Evolutionary conservation across 2,888 invertebrate species (phyloP).

Genomic region (Alentia gelatinosa): DNA sequence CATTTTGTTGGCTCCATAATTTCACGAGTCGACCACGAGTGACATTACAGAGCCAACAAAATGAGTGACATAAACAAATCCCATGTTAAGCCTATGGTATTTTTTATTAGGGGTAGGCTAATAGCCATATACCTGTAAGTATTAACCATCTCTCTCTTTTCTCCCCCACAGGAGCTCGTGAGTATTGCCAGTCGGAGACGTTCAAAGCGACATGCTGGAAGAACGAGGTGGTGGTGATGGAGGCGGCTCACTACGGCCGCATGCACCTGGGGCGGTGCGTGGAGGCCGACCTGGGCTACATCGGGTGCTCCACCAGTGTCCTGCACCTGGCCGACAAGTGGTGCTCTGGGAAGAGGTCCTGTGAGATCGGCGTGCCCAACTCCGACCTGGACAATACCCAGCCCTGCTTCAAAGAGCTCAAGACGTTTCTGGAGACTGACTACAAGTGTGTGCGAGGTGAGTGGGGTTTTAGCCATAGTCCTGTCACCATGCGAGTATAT

Average conservation of each 20-base stretch:
- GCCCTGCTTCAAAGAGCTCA: conserved; percentile 57
- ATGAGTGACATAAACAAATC: no score
- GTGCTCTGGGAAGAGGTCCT: conserved; percentile 54
- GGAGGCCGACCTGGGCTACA: conserved; percentile 57
- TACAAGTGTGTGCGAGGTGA: conserved; percentile 56
- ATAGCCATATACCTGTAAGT: no score
- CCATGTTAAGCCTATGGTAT: no score
- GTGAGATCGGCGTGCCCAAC: conserved; percentile 55
- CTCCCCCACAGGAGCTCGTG: conserved; percentile 21
- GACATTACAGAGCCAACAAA: no score
- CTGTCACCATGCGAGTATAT: neutral
- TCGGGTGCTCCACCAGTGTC: conserved; percentile 45
- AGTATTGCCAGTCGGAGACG: conserved; percentile 56
- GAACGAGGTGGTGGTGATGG: conserved; percentile 57
- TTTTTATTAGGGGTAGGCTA: no score
- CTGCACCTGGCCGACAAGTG: conserved; percentile 54
- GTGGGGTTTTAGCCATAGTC: neutral
- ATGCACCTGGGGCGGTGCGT: conserved; percentile 56
- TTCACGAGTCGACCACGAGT: no score
- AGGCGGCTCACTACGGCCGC: conserved; percentile 51
- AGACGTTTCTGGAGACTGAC: conserved; percentile 50
- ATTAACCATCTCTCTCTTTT: neutral
- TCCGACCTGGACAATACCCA: conserved; percentile 54
- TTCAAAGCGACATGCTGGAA: conserved; percentile 56
- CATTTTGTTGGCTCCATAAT: no score